A percentile compares a stretch with the other conserved stretches of the same genome.
These are phyloP conservation scores for Phrynosoma blainvillii DNA, from an alignment of 2,113 vertebrate genomes.

Conservation along the genomic window DNA sequence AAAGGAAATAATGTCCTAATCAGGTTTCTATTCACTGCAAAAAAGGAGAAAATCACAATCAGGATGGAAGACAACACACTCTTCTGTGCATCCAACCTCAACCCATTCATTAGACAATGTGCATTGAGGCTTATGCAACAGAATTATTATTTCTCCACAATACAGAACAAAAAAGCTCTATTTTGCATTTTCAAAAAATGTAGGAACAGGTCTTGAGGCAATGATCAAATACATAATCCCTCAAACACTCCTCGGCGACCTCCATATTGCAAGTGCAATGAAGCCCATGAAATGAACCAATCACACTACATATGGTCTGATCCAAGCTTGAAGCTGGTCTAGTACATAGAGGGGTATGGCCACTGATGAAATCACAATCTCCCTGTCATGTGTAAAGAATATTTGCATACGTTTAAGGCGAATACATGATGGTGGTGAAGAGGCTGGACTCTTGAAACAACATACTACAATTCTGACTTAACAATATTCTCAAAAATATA, in stretches of 20 bases:
- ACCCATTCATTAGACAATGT: neutral
- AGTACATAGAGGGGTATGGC: neutral
- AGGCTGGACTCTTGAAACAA: neutral
- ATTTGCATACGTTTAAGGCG: neutral
- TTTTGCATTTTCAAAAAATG: neutral
- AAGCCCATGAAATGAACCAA: neutral
- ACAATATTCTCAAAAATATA: conserved; percentile 12
- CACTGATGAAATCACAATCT: neutral
- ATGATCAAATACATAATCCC: neutral
- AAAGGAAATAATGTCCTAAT: neutral
- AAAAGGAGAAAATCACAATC: neutral
- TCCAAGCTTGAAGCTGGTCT: neutral
- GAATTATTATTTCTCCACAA: no score
- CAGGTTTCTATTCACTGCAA: neutral
- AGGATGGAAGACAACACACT: neutral
- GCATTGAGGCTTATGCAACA: neutral
- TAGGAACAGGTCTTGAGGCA: neutral
- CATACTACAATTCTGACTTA: conserved; percentile 5
- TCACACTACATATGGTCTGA: neutral
- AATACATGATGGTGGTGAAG: no score
- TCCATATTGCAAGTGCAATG: neutral
- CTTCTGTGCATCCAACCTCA: neutral
- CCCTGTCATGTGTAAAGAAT: neutral
- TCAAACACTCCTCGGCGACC: neutral
- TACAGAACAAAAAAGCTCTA: no score